Base-by-base conservation (phyloP, 1,140 invertebrate species). In the Parasteatoda tepidariorum region DNA sequence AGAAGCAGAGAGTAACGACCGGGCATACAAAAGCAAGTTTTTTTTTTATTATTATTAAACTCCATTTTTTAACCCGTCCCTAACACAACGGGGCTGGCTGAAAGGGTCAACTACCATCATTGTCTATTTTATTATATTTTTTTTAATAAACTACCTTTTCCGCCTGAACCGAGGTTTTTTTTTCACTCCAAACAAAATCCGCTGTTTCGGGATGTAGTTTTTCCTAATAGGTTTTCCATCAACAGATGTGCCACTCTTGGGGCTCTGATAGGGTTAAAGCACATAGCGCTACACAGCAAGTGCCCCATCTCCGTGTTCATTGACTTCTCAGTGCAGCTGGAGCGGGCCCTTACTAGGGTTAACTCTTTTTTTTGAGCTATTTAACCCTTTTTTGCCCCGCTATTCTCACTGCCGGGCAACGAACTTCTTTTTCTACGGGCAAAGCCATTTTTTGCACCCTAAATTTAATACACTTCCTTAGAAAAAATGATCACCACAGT, bases 251-350 rank as follows among this genome's bases (percentile, higher is more conserved):
- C 61, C 9, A 41, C 24, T 22, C 38, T 24, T 55, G 76, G 48
- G 73, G 73, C 73, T 18, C 59, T 57, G 64, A n/a, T 34, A 59
- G 57, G 62, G 76, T 68, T 57, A 28, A 28, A 15, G 48, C 76
- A 79, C 76, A 79, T 79, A 79, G 76, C 76, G 64, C 59, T 54
- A 68, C 76, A 79, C 76, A 54, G 76, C 76, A 79, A 79, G 76
- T 79, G 76, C 64, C 64, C 76, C 4, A 41, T 24, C 33, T 54
- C 61, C 74, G 61, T 79, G 76, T 79, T 79, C 76, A n/a, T 79
- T 79, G 76, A 79, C 76, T 79, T 67, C 38, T 68, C 54, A 4
- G 1, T 57, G 76, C 76, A 79, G 76, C 76, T 79, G 76, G 41
- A 41, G 13, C 64, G 76, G 64, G 30, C 76, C 76, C 64, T 55